Evolutionary conservation across 1,140 invertebrate genomes (phyloP).

Genomic region (Lethrus apterus): DNA sequence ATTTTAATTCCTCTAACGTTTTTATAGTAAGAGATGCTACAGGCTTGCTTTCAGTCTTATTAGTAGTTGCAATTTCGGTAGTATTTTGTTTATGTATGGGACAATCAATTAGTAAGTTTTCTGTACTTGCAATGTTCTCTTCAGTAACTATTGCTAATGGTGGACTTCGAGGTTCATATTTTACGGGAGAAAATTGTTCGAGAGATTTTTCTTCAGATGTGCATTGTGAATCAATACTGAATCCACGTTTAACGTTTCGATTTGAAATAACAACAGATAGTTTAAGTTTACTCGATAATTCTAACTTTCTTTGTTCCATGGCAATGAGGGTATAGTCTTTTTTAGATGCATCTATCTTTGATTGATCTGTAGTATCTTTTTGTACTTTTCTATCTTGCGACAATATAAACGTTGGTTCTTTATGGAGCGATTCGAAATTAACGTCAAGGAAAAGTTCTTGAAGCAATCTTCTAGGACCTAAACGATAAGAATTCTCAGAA

Average conservation of each 20-base stretch:
- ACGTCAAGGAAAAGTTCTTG: slow-evolving; percentile 92
- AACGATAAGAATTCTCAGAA: slow-evolving; percentile 69
- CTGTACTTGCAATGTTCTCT: slow-evolving; percentile 20
- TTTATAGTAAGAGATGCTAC: slow-evolving; percentile 19
- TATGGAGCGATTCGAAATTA: slow-evolving; percentile 56
- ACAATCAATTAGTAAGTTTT: slow-evolving; percentile 12
- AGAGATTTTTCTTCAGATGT: background rate
- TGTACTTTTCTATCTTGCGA: background rate
- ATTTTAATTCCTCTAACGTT: slow-evolving; percentile 36
- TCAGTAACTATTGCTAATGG: slow-evolving; percentile 18
- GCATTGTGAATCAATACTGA: slow-evolving; percentile 6
- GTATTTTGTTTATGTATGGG: slow-evolving; percentile 1
- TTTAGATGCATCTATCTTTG: slow-evolving; percentile 5
- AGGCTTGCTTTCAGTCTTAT: slow-evolving; percentile 12
- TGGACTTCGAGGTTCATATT: slow-evolving; percentile 19
- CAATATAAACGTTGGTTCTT: slow-evolving; percentile 14
- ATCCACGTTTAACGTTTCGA: slow-evolving; percentile 12
- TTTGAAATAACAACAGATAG: background rate
- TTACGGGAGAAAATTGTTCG: slow-evolving; percentile 11
- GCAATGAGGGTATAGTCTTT: background rate
- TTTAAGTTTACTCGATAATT: slow-evolving; percentile 4
- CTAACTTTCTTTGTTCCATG: slow-evolving; percentile 5
- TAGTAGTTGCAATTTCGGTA: slow-evolving; percentile 2
- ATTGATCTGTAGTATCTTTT: background rate
- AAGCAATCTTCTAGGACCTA: slow-evolving; percentile 77